phyloP scores from a whole-genome alignment of 1,140 invertebrate genomes.

The Bicyclus anynana region DNA sequence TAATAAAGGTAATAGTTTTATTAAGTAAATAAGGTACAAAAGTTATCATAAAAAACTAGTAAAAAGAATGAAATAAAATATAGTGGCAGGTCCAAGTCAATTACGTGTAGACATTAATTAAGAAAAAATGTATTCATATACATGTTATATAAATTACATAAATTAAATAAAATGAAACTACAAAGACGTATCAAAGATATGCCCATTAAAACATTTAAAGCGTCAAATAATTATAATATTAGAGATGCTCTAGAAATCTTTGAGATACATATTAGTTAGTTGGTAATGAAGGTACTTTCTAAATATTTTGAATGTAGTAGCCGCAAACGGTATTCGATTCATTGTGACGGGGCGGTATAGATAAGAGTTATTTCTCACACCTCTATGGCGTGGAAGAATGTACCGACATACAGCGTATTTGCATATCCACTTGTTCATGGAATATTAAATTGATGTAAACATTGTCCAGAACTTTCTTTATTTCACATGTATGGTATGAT shows the following conservation, averaged over 20 bases:
- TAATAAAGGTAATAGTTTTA: too few species aligned
- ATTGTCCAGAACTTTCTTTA: not conserved
- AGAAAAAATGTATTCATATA: too few species aligned
- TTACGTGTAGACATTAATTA: too few species aligned
- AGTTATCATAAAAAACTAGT: too few species aligned
- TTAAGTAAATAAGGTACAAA: too few species aligned
- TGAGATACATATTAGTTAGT: not conserved
- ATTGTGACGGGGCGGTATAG: not conserved
- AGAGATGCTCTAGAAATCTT: not conserved
- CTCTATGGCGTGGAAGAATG: not conserved
- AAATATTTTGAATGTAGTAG: not conserved
- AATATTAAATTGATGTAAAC: not conserved
- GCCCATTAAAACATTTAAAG: not conserved
- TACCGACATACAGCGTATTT: not conserved
- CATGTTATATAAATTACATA: too few species aligned
- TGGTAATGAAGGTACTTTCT: not conserved
- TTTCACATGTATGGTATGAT: too few species aligned
- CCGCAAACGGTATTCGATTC: not conserved
- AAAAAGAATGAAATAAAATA: too few species aligned
- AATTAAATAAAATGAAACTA: too few species aligned
- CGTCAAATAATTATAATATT: not conserved
- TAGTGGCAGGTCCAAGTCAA: too few species aligned
- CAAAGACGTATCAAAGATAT: not conserved
- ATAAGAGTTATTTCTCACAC: not conserved
- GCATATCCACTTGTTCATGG: not conserved